phyloP scores from a whole-genome alignment of 2,797 vertebrate genomes.

The Mus minutoides region DNA sequence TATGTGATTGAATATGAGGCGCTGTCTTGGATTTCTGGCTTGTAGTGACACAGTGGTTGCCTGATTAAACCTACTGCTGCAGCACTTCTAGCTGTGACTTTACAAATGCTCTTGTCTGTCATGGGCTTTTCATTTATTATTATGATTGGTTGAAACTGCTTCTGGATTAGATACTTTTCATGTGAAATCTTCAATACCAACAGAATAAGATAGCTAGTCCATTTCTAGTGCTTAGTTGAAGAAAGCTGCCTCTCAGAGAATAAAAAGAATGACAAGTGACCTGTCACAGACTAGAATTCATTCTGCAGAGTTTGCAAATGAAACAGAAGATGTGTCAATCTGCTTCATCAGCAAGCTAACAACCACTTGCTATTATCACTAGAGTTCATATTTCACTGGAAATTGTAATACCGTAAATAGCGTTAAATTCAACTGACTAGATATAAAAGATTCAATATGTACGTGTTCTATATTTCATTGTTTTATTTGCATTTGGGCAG shows the following conservation, averaged over 20 bases:
- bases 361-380: conserved; percentile 23
- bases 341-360: conserved; percentile 64
- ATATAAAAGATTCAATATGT: conserved; percentile 58
- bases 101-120: neutral
- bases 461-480: conserved; percentile 41
- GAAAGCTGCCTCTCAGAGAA: conserved; percentile 63
- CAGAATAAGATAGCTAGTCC: conserved; percentile 46
- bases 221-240: conserved; percentile 41
- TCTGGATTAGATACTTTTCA: conserved; percentile 52
- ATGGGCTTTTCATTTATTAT: conserved; percentile 42
- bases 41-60: neutral
- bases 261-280: conserved; percentile 68
- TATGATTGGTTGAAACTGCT: conserved; percentile 59
- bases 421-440: conserved; percentile 66
- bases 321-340: conserved; percentile 48
- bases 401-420: conserved; percentile 65
- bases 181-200: conserved; percentile 28
- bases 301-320: conserved; percentile 57
- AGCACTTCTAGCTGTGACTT: neutral
- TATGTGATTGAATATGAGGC: neutral
- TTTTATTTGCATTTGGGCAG: conserved; percentile 63
- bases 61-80: neutral
- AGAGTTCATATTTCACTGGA: conserved; percentile 21
- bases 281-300: conserved; percentile 51
- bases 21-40: neutral